Percentiles rank a stretch among this genome's conserved stretches.
Conservation (phyloP, 2,888 invertebrate species). For the Protophormia terraenovae region DNA sequence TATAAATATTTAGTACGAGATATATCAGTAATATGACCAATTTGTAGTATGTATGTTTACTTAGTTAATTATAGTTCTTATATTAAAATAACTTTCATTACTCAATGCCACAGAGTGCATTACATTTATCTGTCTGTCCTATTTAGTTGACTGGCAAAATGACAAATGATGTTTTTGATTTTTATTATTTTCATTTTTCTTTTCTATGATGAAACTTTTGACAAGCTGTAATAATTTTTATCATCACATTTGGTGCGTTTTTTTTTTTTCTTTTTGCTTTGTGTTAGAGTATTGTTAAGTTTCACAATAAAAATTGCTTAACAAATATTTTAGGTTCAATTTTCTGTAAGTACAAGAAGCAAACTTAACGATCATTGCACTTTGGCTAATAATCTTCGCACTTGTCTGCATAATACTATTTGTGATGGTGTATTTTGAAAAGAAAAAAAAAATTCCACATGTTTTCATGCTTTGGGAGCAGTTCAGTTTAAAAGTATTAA, state of each 20-base stretch:
- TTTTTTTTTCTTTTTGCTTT: neutral
- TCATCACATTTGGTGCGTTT: neutral
- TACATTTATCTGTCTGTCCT: neutral
- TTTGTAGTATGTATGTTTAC: too few relatives aligned
- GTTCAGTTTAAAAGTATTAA: conserved; percentile 12
- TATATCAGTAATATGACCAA: neutral
- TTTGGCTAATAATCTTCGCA: neutral
- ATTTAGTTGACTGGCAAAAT: neutral
- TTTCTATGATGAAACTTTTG: conserved; percentile 14
- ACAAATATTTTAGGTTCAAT: too few relatives aligned
- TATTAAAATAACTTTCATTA: neutral
- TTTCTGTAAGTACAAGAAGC: too few relatives aligned
- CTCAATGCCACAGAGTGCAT: neutral
- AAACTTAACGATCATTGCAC: conserved; percentile 37
- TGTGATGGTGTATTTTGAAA: neutral
- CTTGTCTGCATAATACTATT: neutral
- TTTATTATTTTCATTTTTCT: neutral
- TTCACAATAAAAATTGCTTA: neutral
- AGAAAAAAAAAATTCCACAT: too few relatives aligned
- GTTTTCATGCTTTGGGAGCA: neutral
- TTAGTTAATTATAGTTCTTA: neutral
- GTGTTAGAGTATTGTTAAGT: neutral
- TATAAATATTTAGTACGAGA: too few relatives aligned
- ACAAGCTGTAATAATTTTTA: conserved; percentile 28
- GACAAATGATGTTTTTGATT: conserved; percentile 12